phyloP scores from a whole-genome alignment of 1,140 invertebrate species.

The Drosophila mayri region DNA sequence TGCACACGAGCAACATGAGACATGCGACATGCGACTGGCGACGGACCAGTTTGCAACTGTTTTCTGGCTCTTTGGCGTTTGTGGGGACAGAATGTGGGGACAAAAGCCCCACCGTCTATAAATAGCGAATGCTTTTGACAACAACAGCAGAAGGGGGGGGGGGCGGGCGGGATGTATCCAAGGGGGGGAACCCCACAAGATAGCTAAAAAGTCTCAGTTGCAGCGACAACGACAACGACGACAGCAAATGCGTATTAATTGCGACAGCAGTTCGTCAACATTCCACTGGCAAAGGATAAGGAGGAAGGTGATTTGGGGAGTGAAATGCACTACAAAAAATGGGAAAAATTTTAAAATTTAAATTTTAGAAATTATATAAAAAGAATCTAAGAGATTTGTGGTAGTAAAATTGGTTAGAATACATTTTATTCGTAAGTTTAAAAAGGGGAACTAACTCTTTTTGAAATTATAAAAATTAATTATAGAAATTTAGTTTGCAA shows the following conservation, averaged over 20 bases:
- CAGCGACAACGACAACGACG: slow-evolving; percentile 54
- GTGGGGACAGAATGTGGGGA: slow-evolving; percentile 61
- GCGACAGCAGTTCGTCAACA: slow-evolving; percentile 80
- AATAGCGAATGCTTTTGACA: slow-evolving; percentile 60
- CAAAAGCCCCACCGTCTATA: slow-evolving; percentile 60
- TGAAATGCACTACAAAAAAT: not conserved
- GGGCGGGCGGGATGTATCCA: not conserved
- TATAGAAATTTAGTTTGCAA: too few species aligned
- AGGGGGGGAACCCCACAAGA: slow-evolving; percentile 2
- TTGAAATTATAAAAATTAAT: too few species aligned
- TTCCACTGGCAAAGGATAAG: slow-evolving; percentile 42
- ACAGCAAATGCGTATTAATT: slow-evolving; percentile 77
- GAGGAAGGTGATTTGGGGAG: slow-evolving; percentile 10
- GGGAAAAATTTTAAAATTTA: too few species aligned
- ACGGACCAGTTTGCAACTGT: slow-evolving; percentile 42
- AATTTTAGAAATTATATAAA: too few species aligned
- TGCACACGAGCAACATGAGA: slow-evolving; percentile 20
- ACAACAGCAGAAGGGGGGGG: not conserved
- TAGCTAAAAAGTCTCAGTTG: slow-evolving; percentile 64
- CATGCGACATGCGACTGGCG: slow-evolving; percentile 21
- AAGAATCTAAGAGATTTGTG: too few species aligned
- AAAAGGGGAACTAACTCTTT: too few species aligned
- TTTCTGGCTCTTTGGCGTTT: slow-evolving; percentile 24
- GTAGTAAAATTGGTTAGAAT: too few species aligned
- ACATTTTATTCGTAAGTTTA: too few species aligned